These are phyloP conservation scores for Apamea crenata DNA, from an alignment of 2,888 invertebrate genomes.

Conservation along the genomic window DNA sequence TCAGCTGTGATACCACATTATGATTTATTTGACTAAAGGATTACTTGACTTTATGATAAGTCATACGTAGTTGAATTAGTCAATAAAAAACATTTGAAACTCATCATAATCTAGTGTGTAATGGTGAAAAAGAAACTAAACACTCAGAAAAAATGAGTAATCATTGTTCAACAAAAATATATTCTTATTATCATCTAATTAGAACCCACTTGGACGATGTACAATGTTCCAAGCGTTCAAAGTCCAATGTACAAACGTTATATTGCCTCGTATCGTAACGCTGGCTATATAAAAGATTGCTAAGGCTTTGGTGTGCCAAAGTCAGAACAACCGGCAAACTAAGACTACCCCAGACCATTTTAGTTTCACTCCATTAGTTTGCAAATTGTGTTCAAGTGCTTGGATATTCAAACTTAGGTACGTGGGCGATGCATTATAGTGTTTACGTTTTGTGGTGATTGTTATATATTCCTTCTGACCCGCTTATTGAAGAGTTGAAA, in stretches of 20 bases:
- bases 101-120: no score
- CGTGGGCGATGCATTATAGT: background rate
- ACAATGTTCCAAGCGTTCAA: background rate
- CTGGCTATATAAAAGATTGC: constrained; percentile 12
- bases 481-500: background rate
- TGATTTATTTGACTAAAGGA: no score
- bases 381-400: constrained; percentile 9
- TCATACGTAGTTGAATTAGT: no score
- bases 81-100: no score
- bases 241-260: constrained; percentile 21
- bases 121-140: no score
- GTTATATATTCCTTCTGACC: background rate
- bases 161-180: background rate
- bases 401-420: background rate
- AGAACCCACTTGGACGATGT: background rate
- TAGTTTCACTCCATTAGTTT: background rate
- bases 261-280: background rate
- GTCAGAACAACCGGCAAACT: background rate
- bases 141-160: background rate
- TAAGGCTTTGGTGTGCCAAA: background rate
- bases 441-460: background rate
- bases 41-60: no score
- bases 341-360: background rate
- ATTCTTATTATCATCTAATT: background rate
- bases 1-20: no score